Conservation (phyloP, 2,888 invertebrate genomes). For the Xylota segnis region DNA sequence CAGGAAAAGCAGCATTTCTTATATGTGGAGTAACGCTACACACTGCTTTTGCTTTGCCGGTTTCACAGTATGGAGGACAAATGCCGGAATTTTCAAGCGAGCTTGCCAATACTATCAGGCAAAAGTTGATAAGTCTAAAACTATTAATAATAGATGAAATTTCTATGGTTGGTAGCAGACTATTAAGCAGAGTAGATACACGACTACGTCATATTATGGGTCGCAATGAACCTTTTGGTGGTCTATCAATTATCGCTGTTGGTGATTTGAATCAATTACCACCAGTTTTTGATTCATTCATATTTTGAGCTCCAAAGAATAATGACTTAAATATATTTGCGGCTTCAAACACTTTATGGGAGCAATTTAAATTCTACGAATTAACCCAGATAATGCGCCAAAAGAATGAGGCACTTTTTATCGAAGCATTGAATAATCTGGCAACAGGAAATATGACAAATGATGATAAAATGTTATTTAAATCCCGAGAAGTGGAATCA, state of each 20-base stretch:
- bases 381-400: constrained; percentile 23
- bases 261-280: background rate
- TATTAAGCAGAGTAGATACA: background rate
- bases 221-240: constrained; percentile 6
- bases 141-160: constrained; percentile 12
- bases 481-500: background rate
- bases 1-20: constrained; percentile 54
- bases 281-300: background rate
- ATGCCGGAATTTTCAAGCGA: constrained; percentile 27
- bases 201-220: constrained; percentile 9
- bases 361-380: constrained; percentile 19
- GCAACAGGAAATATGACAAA: background rate
- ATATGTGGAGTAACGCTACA: constrained; percentile 43
- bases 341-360: background rate
- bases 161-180: constrained; percentile 7
- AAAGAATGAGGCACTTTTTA: constrained; percentile 12
- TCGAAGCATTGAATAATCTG: background rate
- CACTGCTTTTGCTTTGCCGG: constrained; percentile 33
- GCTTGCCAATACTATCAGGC: constrained; percentile 18
- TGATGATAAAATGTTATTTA: background rate
- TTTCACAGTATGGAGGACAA: constrained; percentile 12
- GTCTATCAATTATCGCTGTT: background rate
- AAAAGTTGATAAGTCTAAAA: constrained; percentile 8
- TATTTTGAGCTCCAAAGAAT: background rate
- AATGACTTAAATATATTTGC: background rate